These are phyloP conservation scores for Thumatha senex DNA, from an alignment of 2,888 invertebrate genomes.

Conservation along the genomic window DNA sequence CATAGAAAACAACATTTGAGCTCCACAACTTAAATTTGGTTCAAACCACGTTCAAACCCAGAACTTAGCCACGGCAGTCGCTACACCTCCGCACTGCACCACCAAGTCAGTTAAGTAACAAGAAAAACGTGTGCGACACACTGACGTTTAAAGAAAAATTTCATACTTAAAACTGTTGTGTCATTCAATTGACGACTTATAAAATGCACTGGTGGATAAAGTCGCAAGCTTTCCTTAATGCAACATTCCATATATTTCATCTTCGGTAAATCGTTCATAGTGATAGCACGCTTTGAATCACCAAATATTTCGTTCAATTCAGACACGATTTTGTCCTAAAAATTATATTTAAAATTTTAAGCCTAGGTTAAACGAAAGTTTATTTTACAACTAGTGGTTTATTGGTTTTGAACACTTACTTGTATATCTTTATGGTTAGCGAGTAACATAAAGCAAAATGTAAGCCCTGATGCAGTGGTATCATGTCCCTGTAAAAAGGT, in stretches of 20 bases:
- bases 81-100: too few species aligned
- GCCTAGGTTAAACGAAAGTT: neutral
- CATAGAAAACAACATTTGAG: too few species aligned
- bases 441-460: constrained; percentile 59
- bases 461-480: constrained; percentile 60
- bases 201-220: constrained; percentile 86
- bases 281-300: constrained; percentile 82
- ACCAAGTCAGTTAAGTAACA: too few species aligned
- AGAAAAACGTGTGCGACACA: too few species aligned
- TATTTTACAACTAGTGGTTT: neutral
- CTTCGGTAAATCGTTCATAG: constrained; percentile 79
- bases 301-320: constrained; percentile 67
- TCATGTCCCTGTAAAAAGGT: constrained; percentile 70
- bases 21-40: too few species aligned
- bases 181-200: constrained; percentile 82
- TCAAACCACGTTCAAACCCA: too few species aligned
- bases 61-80: too few species aligned
- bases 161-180: constrained; percentile 72
- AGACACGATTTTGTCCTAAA: constrained; percentile 33
- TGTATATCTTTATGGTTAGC: constrained; percentile 72
- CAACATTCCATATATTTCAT: constrained; percentile 87
- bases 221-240: constrained; percentile 85
- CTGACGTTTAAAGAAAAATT: neutral
- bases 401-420: constrained; percentile 32
- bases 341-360: neutral